Conservation (phyloP, 2,888 invertebrate genomes). For the Drosophila differens region DNA sequence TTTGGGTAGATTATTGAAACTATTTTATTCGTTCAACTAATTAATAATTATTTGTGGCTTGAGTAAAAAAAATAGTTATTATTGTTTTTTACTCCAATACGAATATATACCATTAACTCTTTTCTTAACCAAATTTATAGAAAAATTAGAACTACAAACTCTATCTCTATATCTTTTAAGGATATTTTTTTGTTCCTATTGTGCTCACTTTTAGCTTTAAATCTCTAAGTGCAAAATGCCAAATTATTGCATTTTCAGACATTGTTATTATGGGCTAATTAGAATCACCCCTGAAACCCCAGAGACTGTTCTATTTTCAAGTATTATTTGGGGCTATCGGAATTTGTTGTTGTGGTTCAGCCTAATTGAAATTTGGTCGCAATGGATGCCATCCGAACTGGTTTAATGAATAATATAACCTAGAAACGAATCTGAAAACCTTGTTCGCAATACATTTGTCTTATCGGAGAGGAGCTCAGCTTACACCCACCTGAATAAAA, state of each 20-base stretch:
- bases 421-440: constrained; percentile 44
- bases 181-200: neutral
- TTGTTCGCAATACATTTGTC: constrained; percentile 41
- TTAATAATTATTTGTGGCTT: neutral
- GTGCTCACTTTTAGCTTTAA: neutral
- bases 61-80: neutral
- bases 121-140: too few species aligned
- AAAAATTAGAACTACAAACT: neutral
- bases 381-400: neutral
- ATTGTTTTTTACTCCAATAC: too few species aligned
- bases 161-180: neutral
- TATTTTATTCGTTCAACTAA: neutral
- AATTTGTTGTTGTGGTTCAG: constrained; percentile 9
- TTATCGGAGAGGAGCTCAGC: constrained; percentile 47
- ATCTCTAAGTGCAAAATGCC: neutral
- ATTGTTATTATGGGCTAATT: neutral
- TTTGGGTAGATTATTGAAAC: neutral
- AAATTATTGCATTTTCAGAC: neutral
- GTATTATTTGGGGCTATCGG: neutral
- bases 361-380: constrained; percentile 7
- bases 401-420: constrained; percentile 30
- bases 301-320: neutral
- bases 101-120: too few species aligned
- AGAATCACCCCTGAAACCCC: neutral
- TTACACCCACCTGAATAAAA: constrained; percentile 55